Evolutionary conservation across 2,797 vertebrate species (phyloP), one percentile per base, ranked within the genome.

Genomic region (Neosalanx taihuensis): DNA sequence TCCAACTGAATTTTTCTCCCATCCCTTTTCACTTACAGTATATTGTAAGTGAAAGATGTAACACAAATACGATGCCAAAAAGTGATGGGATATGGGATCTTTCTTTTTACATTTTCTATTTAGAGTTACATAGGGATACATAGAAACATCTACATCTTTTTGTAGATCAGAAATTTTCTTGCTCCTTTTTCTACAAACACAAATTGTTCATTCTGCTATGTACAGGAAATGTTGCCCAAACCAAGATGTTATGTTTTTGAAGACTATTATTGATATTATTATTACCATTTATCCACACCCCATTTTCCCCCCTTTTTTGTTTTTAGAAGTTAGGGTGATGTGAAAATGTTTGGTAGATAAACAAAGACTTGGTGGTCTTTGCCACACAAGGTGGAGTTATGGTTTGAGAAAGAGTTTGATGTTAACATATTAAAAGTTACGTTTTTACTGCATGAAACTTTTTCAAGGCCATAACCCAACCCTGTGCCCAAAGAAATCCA

Each of bases 61-160:
- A 73, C 84, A 80, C 67, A 66, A 76, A 83, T 66, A 59, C 59
- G 70, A 90, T 85, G 84, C 84, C 86, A 91, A 92, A 84, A 87
- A 84, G 78, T 81, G 72, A 84, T 87, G 78, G 73, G 73, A 84
- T 51, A 73, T 64, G 63, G 74, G 81, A 85, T 72, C 74, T 59
- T 64, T 65, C 64, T 78, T 77, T 73, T 41, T 82, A 78, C 85
- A 81, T 85, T 75, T 84, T 57, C 89, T 87, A 85, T 72, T 71
- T 80, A 46, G 75, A 86, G 81, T 81, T 79, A 74, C 83, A 64
- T 89, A 85, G 85, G 41, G 64, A 60, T 84, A 80, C 66, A 82
- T 6, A 82, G 49, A 72, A 75, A 79, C 56, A 76, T 61, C 76
- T 67, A 65, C 67, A 69, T 83, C 77, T 83, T 79, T 90, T 89